Evolutionary conservation across 2,888 invertebrate genomes (phyloP).

Genomic region (Clanis bilineata): DNA sequence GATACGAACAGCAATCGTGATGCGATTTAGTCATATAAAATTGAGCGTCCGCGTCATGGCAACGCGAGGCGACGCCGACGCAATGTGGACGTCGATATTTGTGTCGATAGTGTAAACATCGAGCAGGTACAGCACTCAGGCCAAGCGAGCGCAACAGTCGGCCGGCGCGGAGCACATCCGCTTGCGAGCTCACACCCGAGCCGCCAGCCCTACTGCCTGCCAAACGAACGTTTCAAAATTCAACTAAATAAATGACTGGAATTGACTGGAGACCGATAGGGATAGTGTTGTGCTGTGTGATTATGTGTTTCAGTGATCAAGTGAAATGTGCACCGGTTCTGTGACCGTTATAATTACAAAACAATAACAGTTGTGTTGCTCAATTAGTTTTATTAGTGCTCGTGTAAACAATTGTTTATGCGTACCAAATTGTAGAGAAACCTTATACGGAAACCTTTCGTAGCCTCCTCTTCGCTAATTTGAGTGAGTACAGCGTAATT

Average conservation of each 20-base stretch:
- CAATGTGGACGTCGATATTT: conserved; percentile 45
- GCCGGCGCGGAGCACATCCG: conserved; percentile 77
- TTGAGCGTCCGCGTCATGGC: conserved; percentile 29
- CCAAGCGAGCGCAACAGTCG: conserved; percentile 60
- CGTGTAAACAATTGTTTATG: conserved; percentile 6
- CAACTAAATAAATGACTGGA: conserved; percentile 20
- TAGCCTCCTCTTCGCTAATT: conserved; percentile 37
- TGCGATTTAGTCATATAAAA: conserved; percentile 11
- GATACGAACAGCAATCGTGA: conserved; percentile 8
- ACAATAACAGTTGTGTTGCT: conserved; percentile 31
- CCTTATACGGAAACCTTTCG: conserved; percentile 54
- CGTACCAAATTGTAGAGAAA: conserved; percentile 33
- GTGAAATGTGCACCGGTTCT: conserved; percentile 7
- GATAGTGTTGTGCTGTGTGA: conserved; percentile 27
- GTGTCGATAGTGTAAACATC: conserved; percentile 41
- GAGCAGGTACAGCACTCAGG: conserved; percentile 60
- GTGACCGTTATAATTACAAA: conserved; percentile 30
- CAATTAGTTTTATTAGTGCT: conserved; percentile 20
- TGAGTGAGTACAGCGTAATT: conserved; percentile 56
- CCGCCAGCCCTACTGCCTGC: conserved; percentile 47
- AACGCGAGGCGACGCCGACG: neutral
- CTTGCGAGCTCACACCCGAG: conserved; percentile 71
- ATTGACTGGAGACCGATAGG: neutral
- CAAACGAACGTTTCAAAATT: conserved; percentile 29
- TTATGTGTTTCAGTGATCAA: conserved; percentile 28